Evolutionary conservation across 2,113 vertebrate species (phyloP), one percentile per base, ranked within the genome.

Genomic region (Labeo catla): DNA sequence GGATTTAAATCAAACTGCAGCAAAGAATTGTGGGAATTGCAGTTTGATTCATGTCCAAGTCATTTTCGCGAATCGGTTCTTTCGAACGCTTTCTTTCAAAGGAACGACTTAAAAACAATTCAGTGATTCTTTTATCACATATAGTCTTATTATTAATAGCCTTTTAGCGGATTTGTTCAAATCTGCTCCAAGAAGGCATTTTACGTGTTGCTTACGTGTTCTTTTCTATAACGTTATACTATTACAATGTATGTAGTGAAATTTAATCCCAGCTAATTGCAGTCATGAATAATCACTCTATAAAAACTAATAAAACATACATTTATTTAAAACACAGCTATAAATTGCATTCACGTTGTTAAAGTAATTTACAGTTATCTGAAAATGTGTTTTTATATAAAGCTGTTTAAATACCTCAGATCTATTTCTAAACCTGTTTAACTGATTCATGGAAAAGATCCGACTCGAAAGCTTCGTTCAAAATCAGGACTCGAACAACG

Each of bases 21-120:
- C 23, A 81, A 11, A 66, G 61, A 81, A 66, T 86, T 81, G 28
- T 88, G 90, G 90, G 90, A 52, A 78, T 28, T 87, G 83, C 12
- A 83, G 83, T 89, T 8, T 73, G 39, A 49, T 12, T 49, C 2
- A 43, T 23, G 21, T 21, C 2, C 15, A 12, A 54, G 2, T 23
- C 21, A 61, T 16, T 16, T 28, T 0, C 1, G 4, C 34, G 72
- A 52, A 54, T 77, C 76, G 76, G 15, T 36, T 77, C 76, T 54
- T 54, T 54, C 8, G 50, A 77, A 36, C n/a, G 6, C 23, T 16
- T 76, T 3, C 6, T 16, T 52, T 76, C 21, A 49, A 49, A 74
- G 43, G 15, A 68, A 68, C 28, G 13, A 12, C 12, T 68, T 12
- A 36, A 34, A 49, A 76, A 76, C 11, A 50, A 7, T 23, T 76